Evolutionary conservation across 1,140 invertebrate species (phyloP).

Genomic region (Drosophila athabasca): DNA sequence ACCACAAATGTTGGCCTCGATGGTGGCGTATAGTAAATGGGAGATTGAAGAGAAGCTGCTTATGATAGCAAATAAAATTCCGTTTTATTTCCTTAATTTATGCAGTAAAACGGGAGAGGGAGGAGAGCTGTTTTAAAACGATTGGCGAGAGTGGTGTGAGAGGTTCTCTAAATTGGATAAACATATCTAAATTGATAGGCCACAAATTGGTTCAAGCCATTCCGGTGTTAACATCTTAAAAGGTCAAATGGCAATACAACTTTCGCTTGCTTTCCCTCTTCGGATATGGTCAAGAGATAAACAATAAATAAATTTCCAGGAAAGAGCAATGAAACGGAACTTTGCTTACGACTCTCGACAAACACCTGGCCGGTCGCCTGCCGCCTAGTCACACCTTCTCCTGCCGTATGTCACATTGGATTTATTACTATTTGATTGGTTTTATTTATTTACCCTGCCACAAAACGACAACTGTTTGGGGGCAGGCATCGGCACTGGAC

Average conservation of each 20-base stretch:
- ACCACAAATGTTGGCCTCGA: slow-evolving; percentile 31
- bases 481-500: neutral
- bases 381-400: slow-evolving; percentile 7
- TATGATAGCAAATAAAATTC: slow-evolving; percentile 49
- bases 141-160: too few relatives aligned
- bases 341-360: slow-evolving; percentile 6
- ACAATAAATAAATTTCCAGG: too few relatives aligned
- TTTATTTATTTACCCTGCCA: slow-evolving; percentile 62
- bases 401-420: slow-evolving; percentile 30
- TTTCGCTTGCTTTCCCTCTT: too few relatives aligned
- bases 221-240: too few relatives aligned
- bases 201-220: too few relatives aligned
- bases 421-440: slow-evolving; percentile 65
- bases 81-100: slow-evolving; percentile 30
- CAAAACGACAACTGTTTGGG: slow-evolving; percentile 60
- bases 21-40: neutral
- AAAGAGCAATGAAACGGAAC: slow-evolving; percentile 3
- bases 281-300: too few relatives aligned
- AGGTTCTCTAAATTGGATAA: too few relatives aligned
- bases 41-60: slow-evolving; percentile 15
- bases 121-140: neutral
- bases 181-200: too few relatives aligned
- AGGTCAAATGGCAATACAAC: too few relatives aligned
- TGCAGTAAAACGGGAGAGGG: slow-evolving; percentile 29
- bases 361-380: too few relatives aligned